Percentiles rank a stretch among this genome's conserved stretches.
These are phyloP conservation scores for Zootoca vivipara DNA, from an alignment of 2,113 vertebrate species.

Conservation along the genomic window DNA sequence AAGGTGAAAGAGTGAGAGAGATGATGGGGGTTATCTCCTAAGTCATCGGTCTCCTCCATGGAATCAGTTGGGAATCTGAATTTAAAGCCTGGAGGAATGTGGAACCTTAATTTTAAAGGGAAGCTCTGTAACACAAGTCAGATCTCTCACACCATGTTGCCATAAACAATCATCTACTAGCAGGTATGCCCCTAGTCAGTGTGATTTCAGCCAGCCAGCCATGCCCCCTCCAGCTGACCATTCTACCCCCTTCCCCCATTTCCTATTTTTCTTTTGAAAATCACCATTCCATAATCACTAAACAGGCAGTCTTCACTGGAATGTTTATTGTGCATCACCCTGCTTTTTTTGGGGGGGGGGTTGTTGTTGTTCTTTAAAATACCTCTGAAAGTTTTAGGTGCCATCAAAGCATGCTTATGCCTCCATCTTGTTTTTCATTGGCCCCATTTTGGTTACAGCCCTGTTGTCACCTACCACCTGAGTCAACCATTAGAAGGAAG, in stretches of 20 bases:
- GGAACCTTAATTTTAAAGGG: not conserved
- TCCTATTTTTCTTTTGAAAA: not conserved
- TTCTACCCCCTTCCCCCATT: not conserved
- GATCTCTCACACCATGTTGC: constrained; percentile 2
- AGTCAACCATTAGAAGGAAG: not conserved
- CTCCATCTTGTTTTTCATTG: not conserved
- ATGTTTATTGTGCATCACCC: not conserved
- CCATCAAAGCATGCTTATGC: not conserved
- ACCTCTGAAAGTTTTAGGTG: not conserved
- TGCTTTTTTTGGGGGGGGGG: not conserved
- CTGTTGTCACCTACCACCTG: not conserved
- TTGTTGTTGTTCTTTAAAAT: too few relatives aligned
- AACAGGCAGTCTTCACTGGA: not conserved
- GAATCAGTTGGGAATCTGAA: not conserved
- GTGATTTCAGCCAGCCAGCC: not conserved
- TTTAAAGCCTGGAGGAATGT: not conserved
- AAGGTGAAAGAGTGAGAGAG: not conserved
- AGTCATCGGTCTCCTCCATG: not conserved
- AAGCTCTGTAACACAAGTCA: not conserved
- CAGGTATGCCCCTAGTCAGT: not conserved
- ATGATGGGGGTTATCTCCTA: not conserved
- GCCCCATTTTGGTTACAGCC: not conserved
- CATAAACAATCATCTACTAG: not conserved
- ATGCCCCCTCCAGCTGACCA: not conserved
- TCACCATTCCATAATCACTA: not conserved